These are phyloP conservation scores for Drosophila athabasca DNA, from an alignment of 1,140 invertebrate genomes.

Conservation along the genomic window DNA sequence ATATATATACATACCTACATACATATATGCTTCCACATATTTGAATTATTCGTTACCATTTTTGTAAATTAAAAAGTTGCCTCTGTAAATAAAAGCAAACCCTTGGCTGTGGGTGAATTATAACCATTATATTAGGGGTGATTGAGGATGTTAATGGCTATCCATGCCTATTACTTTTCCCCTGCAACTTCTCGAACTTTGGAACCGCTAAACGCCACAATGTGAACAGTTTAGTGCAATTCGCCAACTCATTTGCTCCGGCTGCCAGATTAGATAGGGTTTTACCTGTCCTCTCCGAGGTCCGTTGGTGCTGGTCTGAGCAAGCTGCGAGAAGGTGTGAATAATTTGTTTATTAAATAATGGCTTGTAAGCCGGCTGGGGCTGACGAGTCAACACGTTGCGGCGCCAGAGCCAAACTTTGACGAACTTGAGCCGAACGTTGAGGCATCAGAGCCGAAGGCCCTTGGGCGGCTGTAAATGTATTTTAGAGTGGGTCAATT, in stretches of 20 bases:
- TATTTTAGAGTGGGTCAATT: no score
- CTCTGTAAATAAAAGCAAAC: slow-evolving; percentile 68
- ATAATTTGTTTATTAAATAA: slow-evolving; percentile 55
- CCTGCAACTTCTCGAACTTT: no score
- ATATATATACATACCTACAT: not conserved
- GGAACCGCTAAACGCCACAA: no score
- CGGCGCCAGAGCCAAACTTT: no score
- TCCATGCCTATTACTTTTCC: no score
- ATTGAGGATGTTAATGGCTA: not conserved
- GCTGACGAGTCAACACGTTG: no score
- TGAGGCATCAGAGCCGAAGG: no score
- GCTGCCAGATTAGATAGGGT: slow-evolving; percentile 17
- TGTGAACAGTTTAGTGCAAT: slow-evolving; percentile 17
- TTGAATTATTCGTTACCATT: slow-evolving; percentile 62
- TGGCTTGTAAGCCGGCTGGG: slow-evolving; percentile 10
- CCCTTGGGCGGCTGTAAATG: no score
- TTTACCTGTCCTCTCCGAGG: not conserved
- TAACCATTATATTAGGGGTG: not conserved
- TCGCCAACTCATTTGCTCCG: slow-evolving; percentile 7
- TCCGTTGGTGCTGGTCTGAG: not conserved
- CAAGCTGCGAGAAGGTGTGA: slow-evolving; percentile 56
- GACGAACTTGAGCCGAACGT: no score
- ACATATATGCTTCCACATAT: slow-evolving; percentile 56
- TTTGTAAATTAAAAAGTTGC: slow-evolving; percentile 68
- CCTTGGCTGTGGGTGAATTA: slow-evolving; percentile 1